Base-by-base conservation (phyloP, 2,888 invertebrate genomes). In the Scaptomyza cyrtandrae region DNA sequence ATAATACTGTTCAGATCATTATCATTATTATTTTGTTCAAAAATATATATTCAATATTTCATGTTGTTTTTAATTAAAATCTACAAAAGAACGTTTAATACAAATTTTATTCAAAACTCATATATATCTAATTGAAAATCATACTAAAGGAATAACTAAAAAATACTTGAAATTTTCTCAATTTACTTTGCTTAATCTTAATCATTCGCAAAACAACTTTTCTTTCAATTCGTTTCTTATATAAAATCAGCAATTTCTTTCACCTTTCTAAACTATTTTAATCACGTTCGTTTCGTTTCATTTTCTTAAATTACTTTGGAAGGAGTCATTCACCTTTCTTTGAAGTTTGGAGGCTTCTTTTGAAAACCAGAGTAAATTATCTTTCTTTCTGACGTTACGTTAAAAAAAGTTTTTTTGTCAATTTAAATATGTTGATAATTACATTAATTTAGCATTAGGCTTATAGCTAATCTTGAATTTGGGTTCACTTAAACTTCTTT, bases 391-490 rank as follows among this genome's bases (percentile, higher is more conserved):
- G 10, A 49, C 19, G 14, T 14, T 14, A 1, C 14, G n/a, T n/a
- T n/a, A 24, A 24, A 24, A 24, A 24, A 10, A 5, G 29, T 0
- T 5, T 10, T 35, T 5, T 35, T 35, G 13, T 35, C 13, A 0
- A 13, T 37, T n/a, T 37, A n/a, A 37, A n/a, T 37, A 14, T 39
- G 14, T 39, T 5, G 9, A 33, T 16, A 7, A 6, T 35, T 44
- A 4, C 13, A 29, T 29, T 29, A 29, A 9, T 10, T 60, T 3
- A 6, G 7, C 14, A 39, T 31, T 9, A 24, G 6, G 7, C 19
- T 54, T 54, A 29, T 9, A 49, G 7, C 41, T 43, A 9, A 16
- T 19, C 14, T 57, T 62, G 14, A 29, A 29, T 6, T 13, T 35
- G 13, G 2, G 37, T 59, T 37, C 19, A 31, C 16, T 24, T 13